Evolutionary conservation across 2,888 invertebrate genomes (phyloP).

Genomic region (Dorcus hopei): DNA sequence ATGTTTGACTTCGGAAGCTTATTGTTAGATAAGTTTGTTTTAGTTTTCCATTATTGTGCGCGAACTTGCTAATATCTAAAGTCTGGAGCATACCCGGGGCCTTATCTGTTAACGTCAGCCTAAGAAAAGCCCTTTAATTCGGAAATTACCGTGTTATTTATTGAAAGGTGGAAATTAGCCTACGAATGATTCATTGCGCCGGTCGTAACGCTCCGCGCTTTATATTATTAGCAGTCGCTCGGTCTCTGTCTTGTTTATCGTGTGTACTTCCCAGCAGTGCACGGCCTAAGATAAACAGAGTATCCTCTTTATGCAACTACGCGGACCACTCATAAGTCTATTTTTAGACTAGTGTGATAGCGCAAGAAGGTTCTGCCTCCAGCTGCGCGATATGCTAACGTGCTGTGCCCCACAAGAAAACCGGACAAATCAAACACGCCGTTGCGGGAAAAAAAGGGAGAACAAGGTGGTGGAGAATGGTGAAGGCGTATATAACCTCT

Average conservation of each 20-base stretch:
- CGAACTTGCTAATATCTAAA: conserved; percentile 25
- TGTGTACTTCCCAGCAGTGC: too few species aligned
- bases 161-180: conserved; percentile 19
- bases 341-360: conserved; percentile 11
- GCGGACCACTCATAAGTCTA: conserved; percentile 7
- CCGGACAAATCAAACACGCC: too few species aligned
- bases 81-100: conserved; percentile 10
- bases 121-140: conserved; percentile 22
- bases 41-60: conserved; percentile 28
- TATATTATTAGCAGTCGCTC: too few species aligned
- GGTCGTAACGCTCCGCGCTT: too few species aligned
- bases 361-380: conserved; percentile 11
- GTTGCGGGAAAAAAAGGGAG: background rate
- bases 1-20: conserved; percentile 32
- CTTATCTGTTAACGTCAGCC: conserved; percentile 28
- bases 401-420: background rate
- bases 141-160: conserved; percentile 21
- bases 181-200: conserved; percentile 19
- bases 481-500: conserved; percentile 11
- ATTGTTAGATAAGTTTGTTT: conserved; percentile 31
- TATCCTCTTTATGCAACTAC: background rate
- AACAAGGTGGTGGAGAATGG: background rate
- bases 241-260: too few species aligned
- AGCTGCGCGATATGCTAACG: conserved; percentile 1
- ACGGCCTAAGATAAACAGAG: too few species aligned